Percentiles rank a stretch among this genome's conserved stretches.
These are phyloP conservation scores for Xanthia togata DNA, from an alignment of 2,888 invertebrate genomes.

Conservation along the genomic window DNA sequence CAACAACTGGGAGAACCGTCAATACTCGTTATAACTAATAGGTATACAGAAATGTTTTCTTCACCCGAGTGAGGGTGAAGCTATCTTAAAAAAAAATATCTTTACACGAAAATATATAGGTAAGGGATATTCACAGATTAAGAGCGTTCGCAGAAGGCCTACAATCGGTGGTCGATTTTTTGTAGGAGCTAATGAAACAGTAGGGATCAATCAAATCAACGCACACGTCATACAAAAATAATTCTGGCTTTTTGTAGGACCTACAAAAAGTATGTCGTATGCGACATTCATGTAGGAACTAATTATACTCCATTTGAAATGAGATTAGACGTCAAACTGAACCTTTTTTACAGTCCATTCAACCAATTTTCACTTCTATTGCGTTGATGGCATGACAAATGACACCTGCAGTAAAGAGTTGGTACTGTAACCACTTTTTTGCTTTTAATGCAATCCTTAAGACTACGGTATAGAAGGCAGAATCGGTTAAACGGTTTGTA, in stretches of 20 bases:
- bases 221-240: background rate
- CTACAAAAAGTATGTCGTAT: background rate
- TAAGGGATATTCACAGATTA: background rate
- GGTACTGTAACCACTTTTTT: no score
- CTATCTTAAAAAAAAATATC: background rate
- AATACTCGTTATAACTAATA: slow-evolving; percentile 59
- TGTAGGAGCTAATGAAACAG: background rate
- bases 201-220: background rate
- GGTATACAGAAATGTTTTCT: slow-evolving; percentile 54
- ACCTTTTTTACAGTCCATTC: no score
- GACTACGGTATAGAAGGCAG: no score
- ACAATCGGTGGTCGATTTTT: background rate
- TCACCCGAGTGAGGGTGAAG: background rate
- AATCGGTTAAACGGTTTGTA: no score
- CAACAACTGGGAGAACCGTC: slow-evolving; percentile 56
- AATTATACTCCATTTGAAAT: no score
- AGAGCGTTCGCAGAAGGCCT: background rate
- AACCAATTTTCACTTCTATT: no score
- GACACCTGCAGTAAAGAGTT: no score
- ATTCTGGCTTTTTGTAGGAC: background rate
- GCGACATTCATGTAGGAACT: background rate
- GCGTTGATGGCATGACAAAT: no score
- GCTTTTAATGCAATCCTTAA: no score
- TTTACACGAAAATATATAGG: background rate
- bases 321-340: no score